phyloP scores from a whole-genome alignment of 2,113 vertebrate species.

The Seriola dumerili region DNA sequence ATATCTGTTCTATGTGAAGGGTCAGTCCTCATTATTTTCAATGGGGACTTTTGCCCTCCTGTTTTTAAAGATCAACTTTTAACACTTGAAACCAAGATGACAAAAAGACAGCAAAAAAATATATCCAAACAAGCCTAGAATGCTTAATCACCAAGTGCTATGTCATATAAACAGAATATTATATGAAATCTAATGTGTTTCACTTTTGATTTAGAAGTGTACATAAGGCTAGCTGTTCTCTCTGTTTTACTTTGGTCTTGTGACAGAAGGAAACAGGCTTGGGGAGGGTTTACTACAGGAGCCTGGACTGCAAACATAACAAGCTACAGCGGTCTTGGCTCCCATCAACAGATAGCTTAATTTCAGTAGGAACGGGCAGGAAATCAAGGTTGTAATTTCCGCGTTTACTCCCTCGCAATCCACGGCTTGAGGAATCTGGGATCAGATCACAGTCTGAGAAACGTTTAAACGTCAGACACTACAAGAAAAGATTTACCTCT shows the following conservation, averaged over 20 bases:
- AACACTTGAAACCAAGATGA: slow-evolving; percentile 76
- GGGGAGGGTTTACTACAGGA: slow-evolving; percentile 1
- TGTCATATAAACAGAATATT: slow-evolving; percentile 43
- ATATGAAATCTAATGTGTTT: slow-evolving; percentile 32
- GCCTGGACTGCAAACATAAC: slow-evolving; percentile 33
- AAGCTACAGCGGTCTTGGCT: slow-evolving; percentile 9
- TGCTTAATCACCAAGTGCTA: slow-evolving; percentile 83
- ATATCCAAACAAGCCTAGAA: slow-evolving; percentile 64
- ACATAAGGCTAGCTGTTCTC: not conserved
- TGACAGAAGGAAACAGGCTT: slow-evolving; percentile 10
- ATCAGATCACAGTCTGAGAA: slow-evolving; percentile 3
- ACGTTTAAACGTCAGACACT: not conserved
- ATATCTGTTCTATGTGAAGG: slow-evolving; percentile 80
- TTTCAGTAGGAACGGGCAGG: not conserved
- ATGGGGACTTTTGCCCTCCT: slow-evolving; percentile 87
- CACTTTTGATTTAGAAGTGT: slow-evolving; percentile 31
- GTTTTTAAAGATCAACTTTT: slow-evolving; percentile 65
- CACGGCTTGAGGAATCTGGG: not conserved
- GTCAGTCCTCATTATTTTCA: slow-evolving; percentile 97
- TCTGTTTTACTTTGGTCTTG: slow-evolving; percentile 14
- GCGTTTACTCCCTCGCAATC: not conserved
- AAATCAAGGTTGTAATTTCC: slow-evolving; percentile 17
- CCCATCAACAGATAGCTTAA: not conserved
- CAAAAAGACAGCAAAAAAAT: slow-evolving; percentile 45
- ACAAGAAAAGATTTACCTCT: not conserved